A percentile compares a stretch with the other conserved stretches of the same genome.
These are phyloP conservation scores for Cariama cristata DNA, from an alignment of 2,113 vertebrate species.

Conservation along the genomic window DNA sequence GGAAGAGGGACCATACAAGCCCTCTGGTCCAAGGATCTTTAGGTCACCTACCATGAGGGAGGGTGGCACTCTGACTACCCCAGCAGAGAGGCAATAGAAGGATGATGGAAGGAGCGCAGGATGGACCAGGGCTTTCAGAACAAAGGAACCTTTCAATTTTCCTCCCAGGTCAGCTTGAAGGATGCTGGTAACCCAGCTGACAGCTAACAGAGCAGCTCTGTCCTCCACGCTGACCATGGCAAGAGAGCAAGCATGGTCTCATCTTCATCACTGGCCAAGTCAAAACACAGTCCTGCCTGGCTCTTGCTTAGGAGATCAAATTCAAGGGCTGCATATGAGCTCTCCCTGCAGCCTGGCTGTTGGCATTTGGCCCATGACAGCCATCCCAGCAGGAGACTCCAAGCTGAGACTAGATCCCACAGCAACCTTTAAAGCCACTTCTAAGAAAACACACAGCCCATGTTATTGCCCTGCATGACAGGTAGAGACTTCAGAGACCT, in stretches of 20 bases:
- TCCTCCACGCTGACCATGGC: background rate
- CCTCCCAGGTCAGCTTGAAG: background rate
- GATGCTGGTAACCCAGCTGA: background rate
- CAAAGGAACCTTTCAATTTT: background rate
- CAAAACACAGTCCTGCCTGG: background rate
- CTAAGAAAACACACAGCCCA: background rate
- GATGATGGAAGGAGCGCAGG: background rate
- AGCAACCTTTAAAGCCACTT: background rate
- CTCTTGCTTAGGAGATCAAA: background rate
- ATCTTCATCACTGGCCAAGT: background rate
- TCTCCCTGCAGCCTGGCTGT: background rate
- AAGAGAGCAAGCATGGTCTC: background rate
- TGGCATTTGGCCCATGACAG: background rate
- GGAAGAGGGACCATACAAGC: background rate
- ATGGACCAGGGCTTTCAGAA: background rate
- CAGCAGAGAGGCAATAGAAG: background rate
- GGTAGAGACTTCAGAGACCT: background rate
- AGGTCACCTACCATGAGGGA: background rate
- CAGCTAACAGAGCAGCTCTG: background rate
- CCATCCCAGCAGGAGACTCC: background rate
- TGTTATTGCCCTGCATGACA: background rate
- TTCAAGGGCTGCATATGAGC: background rate
- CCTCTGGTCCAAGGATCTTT: background rate
- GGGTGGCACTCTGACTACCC: background rate
- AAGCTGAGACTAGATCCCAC: background rate